A percentile compares a stretch with the other conserved stretches of the same genome.
Evolutionary conservation across 2,113 vertebrate species (phyloP).

Genomic region (Ceyx cyanopectus): DNA sequence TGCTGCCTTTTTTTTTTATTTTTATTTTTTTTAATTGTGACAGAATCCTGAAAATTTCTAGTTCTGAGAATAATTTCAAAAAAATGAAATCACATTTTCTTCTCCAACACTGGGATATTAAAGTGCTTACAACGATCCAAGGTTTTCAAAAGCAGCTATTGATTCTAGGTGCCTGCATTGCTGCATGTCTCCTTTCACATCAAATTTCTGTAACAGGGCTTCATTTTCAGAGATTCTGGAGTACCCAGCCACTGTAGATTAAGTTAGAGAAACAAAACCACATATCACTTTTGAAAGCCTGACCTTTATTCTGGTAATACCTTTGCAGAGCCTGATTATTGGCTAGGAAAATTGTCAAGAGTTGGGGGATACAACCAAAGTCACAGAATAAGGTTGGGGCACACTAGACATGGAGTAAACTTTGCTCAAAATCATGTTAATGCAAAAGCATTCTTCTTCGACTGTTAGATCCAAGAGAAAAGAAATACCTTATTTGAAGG

Average conservation of each 20-base stretch:
- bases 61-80: constrained; percentile 34
- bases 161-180: background rate
- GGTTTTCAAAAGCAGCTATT: background rate
- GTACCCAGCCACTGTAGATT: background rate
- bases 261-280: constrained; percentile 8
- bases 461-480: background rate
- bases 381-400: background rate
- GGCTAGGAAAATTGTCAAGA: background rate
- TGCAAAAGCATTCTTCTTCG: background rate
- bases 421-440: background rate
- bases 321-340: background rate
- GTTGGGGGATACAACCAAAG: background rate
- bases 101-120: constrained; percentile 4
- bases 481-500: background rate
- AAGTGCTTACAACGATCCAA: constrained; percentile 13
- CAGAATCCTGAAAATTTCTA: background rate
- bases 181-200: background rate
- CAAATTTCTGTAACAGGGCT: background rate
- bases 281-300: background rate
- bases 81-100: constrained; percentile 18
- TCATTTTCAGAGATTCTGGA: background rate
- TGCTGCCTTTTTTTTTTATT: background rate
- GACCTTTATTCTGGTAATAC: background rate
- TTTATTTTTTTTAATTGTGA: background rate
- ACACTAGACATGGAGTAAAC: background rate